These are phyloP conservation scores for Ormyrus labotus DNA, from an alignment of 2,888 invertebrate species.

Conservation along the genomic window DNA sequence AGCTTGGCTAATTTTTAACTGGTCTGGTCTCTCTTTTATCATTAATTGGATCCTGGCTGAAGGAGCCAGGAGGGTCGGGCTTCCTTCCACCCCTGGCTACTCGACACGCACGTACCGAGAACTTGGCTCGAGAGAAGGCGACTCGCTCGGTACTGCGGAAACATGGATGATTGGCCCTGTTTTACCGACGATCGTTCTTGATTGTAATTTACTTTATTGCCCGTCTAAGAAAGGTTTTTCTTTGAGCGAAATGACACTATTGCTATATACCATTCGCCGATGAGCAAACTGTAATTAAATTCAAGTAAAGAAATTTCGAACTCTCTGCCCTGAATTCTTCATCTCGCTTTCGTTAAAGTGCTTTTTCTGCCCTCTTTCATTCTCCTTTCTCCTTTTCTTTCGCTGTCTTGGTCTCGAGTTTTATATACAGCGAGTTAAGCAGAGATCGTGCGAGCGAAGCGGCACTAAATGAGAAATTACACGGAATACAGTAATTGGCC, in stretches of 20 bases:
- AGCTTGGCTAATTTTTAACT: constrained; percentile 68
- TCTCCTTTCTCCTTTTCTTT: constrained; percentile 9
- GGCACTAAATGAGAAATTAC: constrained; percentile 53
- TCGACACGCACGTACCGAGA: neutral
- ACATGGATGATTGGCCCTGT: neutral
- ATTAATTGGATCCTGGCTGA: constrained; percentile 72
- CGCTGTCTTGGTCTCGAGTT: constrained; percentile 36
- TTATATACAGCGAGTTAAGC: constrained; percentile 31
- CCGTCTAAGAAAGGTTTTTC: too few relatives aligned
- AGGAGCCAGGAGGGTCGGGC: constrained; percentile 60
- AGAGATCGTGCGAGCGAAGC: constrained; percentile 41
- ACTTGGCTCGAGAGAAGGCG: neutral
- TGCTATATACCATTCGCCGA: too few relatives aligned
- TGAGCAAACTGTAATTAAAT: too few relatives aligned
- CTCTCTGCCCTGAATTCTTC: neutral
- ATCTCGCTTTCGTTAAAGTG: neutral
- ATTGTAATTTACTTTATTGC: too few relatives aligned
- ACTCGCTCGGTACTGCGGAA: neutral
- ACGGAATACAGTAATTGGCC: constrained; percentile 52
- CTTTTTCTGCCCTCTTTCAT: neutral
- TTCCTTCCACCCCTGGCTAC: neutral
- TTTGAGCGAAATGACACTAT: too few relatives aligned
- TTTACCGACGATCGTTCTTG: neutral
- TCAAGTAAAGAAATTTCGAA: too few relatives aligned
- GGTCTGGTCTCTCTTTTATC: constrained; percentile 65